Percentiles rank a stretch among this genome's conserved stretches.
Evolutionary conservation across 1,140 invertebrate genomes (phyloP).

Genomic region (Drosophila aff.): DNA sequence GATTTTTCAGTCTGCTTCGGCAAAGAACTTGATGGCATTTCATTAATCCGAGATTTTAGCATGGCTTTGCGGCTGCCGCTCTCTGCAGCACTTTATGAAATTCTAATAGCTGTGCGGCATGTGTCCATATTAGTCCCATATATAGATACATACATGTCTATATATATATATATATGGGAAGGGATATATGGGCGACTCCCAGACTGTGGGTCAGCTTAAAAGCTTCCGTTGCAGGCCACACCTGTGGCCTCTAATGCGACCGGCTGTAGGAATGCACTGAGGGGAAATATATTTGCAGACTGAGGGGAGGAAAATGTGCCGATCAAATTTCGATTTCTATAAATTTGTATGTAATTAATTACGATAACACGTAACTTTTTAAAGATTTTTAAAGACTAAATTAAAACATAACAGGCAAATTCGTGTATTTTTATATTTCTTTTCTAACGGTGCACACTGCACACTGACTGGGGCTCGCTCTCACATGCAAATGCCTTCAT

Average conservation of each 20-base stretch:
- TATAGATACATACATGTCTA: not conserved
- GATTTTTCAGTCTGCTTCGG: not conserved
- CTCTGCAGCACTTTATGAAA: conserved; percentile 59
- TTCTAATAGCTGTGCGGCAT: conserved; percentile 60
- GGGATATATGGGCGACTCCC: not conserved
- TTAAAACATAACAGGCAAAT: not conserved
- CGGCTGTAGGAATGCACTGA: conserved; percentile 4
- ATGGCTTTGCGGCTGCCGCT: conserved; percentile 14
- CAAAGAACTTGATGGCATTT: conserved; percentile 7
- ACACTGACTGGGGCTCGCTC: conserved; percentile 16
- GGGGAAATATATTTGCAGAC: not conserved
- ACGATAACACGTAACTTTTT: not conserved
- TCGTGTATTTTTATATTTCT: not conserved
- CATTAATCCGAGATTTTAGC: conserved; percentile 44
- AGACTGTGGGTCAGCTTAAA: conserved; percentile 51
- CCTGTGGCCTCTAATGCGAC: conserved; percentile 50
- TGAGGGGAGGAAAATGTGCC: not conserved
- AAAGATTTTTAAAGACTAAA: not conserved
- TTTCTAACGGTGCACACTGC: conserved; percentile 17
- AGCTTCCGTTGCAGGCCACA: conserved; percentile 38
- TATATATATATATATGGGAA: not conserved
- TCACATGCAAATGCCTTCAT: conserved; percentile 33
- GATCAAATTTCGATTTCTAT: not conserved
- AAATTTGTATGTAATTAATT: conserved; percentile 1
- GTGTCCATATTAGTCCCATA: conserved; percentile 29